Evolutionary conservation across 2,797 vertebrate species (phyloP).

Genomic region (Rhincodon typus): DNA sequence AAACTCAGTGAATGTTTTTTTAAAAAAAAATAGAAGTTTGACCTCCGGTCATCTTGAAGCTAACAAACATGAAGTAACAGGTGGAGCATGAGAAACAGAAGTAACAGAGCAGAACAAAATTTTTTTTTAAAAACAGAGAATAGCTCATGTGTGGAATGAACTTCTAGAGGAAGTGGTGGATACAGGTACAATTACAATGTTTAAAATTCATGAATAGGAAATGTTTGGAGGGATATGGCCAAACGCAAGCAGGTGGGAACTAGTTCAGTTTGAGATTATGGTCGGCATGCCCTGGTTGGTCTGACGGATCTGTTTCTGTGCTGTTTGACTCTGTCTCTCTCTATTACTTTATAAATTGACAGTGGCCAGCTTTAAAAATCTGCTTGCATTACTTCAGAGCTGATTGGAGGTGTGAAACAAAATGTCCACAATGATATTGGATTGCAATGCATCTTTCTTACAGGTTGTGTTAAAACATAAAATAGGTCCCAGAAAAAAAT

Average conservation of each 20-base stretch:
- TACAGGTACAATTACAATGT: no score
- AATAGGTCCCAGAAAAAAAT: not conserved
- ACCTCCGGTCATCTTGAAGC: not conserved
- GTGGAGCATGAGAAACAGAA: not conserved
- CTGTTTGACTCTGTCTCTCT: no score
- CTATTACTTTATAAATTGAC: not conserved
- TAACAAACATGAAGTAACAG: not conserved
- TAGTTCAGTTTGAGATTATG: no score
- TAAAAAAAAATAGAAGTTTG: not conserved
- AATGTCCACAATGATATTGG: not conserved
- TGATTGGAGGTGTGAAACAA: no score
- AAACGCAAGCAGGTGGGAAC: no score
- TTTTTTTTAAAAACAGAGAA: no score
- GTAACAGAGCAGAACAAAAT: not conserved
- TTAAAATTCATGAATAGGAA: no score
- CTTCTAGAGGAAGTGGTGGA: no score
- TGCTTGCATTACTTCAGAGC: not conserved
- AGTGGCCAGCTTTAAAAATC: not conserved
- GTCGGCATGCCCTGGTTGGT: no score
- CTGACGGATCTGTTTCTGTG: no score
- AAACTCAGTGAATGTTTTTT: not conserved
- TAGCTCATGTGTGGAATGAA: no score
- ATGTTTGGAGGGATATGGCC: no score
- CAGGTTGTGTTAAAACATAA: not conserved
- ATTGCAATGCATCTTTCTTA: conserved; percentile 8